A percentile compares a stretch with the other conserved stretches of the same genome.
Conservation (phyloP, 2,888 invertebrate genomes). For the Adineta ricciae region DNA sequence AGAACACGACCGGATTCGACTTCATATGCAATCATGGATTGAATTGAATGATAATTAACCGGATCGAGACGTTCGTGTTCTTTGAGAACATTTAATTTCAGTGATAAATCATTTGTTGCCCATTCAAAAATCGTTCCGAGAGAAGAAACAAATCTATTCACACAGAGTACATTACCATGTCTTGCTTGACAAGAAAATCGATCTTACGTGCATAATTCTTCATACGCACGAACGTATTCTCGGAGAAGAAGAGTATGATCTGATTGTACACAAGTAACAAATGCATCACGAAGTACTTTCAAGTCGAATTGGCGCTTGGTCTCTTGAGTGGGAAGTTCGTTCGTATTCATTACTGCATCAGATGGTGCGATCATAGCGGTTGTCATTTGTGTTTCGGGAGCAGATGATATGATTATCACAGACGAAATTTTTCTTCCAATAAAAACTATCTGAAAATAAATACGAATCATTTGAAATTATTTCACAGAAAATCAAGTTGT, state of each 20-base stretch:
- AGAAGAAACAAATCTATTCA: neutral
- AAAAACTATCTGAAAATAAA: neutral
- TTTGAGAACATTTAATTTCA: neutral
- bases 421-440: neutral
- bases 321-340: neutral
- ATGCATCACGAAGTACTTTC: neutral
- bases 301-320: neutral
- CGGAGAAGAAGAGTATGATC: neutral
- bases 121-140: neutral
- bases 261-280: neutral
- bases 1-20: neutral
- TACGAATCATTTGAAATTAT: neutral
- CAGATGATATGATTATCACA: neutral
- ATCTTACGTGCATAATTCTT: slow-evolving; percentile 20
- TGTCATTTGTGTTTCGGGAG: neutral
- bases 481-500: neutral
- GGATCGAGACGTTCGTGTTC: neutral
- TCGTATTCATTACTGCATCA: neutral
- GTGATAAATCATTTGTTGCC: neutral
- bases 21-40: neutral
- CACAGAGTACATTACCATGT: no score
- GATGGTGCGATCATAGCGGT: neutral
- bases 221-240: neutral
- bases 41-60: neutral
- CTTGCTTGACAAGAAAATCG: no score